Percentiles rank a stretch among this genome's conserved stretches.
These are phyloP conservation scores for Empidonax alnorum DNA, from an alignment of 2,113 vertebrate species.

Conservation along the genomic window DNA sequence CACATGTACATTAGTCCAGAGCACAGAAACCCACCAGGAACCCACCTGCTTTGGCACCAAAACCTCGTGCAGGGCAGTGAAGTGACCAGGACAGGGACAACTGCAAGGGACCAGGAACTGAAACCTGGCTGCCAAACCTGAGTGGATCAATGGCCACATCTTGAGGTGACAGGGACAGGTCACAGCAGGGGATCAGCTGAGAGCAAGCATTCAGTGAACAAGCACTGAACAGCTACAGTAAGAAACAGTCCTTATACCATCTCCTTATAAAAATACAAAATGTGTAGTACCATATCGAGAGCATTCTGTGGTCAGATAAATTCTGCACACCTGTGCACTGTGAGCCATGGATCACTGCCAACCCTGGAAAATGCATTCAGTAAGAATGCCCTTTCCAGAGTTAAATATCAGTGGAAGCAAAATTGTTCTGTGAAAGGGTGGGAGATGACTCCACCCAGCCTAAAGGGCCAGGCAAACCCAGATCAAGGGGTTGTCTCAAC, in stretches of 20 bases:
- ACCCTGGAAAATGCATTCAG: not conserved
- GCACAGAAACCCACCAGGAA: not conserved
- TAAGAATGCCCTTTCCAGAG: not conserved
- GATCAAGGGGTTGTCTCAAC: not conserved
- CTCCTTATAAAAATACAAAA: not conserved
- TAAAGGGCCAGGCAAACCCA: not conserved
- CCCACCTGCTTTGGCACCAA: not conserved
- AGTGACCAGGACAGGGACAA: not conserved
- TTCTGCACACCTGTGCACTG: not conserved
- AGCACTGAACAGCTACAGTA: not conserved
- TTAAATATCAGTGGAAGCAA: not conserved
- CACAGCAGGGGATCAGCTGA: not conserved
- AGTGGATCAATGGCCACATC: not conserved
- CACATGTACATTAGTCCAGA: not conserved
- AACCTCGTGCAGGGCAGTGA: not conserved
- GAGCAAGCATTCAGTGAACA: not conserved
- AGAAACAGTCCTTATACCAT: not conserved
- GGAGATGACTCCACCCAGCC: not conserved
- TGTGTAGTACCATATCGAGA: not conserved
- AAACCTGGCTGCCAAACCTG: not conserved
- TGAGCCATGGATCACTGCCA: not conserved
- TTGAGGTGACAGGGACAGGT: accelerated
- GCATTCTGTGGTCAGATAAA: not conserved
- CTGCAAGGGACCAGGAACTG: not conserved
- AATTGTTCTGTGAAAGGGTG: not conserved